phyloP scores from a whole-genome alignment of 2,113 vertebrate genomes.

The Macquaria australasica region DNA sequence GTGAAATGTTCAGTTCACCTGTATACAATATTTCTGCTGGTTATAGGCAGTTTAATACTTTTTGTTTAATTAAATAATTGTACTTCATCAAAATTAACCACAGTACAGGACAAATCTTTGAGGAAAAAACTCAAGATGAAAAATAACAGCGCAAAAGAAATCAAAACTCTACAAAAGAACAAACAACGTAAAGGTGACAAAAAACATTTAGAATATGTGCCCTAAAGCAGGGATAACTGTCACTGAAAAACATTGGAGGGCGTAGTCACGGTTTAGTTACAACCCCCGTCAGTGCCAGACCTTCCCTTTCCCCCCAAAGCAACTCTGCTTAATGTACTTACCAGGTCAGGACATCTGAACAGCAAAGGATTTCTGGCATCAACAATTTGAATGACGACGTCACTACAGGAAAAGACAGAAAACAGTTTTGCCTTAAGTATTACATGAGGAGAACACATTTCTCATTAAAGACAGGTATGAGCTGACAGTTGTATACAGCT shows the following conservation, averaged over 20 bases:
- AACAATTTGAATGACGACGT: slow-evolving; percentile 96
- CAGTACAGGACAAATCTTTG: background rate
- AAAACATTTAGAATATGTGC: background rate
- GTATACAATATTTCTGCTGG: background rate
- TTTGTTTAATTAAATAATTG: background rate
- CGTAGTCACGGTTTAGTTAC: background rate
- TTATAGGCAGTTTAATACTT: background rate
- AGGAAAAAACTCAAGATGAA: background rate
- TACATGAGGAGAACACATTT: background rate
- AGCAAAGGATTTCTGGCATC: slow-evolving; percentile 96
- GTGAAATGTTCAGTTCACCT: fast-evolving
- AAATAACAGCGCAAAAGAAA: background rate
- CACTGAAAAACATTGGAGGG: background rate
- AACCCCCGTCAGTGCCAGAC: background rate
- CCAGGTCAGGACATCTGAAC: slow-evolving; percentile 95
- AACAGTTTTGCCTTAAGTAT: background rate
- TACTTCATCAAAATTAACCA: background rate
- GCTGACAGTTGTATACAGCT: background rate
- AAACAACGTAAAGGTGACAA: background rate
- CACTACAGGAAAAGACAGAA: slow-evolving; percentile 82
- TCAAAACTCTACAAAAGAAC: background rate
- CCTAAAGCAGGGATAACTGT: background rate
- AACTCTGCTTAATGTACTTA: slow-evolving; percentile 77
- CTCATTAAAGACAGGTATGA: background rate
- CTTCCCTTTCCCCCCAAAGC: background rate